Evolutionary conservation across 2,797 vertebrate species (phyloP), one percentile per base, ranked within the genome.

Genomic region (Choloepus didactylus): DNA sequence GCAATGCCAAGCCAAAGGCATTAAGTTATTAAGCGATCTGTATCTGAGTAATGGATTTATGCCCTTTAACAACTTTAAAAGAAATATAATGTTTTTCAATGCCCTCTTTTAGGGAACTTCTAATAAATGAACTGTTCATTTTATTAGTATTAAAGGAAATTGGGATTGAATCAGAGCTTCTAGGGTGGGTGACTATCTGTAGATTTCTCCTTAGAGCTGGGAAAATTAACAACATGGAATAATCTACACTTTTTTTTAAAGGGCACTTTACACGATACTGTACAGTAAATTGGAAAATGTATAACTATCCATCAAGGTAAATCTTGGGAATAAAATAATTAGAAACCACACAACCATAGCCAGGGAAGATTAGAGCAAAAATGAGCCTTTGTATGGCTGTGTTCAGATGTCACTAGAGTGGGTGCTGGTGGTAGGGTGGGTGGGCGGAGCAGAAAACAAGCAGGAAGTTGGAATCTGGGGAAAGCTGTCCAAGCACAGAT

Each of bases 241-340:
- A 96, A 98, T 98, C 97, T 85, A 95, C 27, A 0, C 95, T 96
- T 97, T 98, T 98, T 97, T 97, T 97, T 94, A 95, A 97, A 96
- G 98, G 89, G 95, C 96, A 92, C 97, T 98, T 98, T 98, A 97
- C 96, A 97, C 97, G 97, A 96, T 95, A 94, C 95, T 97, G 41
- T 84, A 94, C 92, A 69, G 46, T 86, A 94, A 96, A 87, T 96
- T 98, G 97, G 97, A 96, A 97, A 98, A 97, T 89, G 96, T 98
- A 89, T 97, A 97, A 97, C 97, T 97, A 98, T 98, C 97, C 77
- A 94, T 98, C 98, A 98, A 96, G 95, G 97, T 97, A 95, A 95
- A 87, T 96, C 98, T 97, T 97, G 97, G 97, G 98, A 98, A 98
- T 98, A 98, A 98, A 98, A 98, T 98, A 98, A 98, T 98, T 98